A percentile compares a stretch with the other conserved stretches of the same genome.
Conservation (phyloP, 2,888 invertebrate genomes). For the Melangyna quadrimaculata region DNA sequence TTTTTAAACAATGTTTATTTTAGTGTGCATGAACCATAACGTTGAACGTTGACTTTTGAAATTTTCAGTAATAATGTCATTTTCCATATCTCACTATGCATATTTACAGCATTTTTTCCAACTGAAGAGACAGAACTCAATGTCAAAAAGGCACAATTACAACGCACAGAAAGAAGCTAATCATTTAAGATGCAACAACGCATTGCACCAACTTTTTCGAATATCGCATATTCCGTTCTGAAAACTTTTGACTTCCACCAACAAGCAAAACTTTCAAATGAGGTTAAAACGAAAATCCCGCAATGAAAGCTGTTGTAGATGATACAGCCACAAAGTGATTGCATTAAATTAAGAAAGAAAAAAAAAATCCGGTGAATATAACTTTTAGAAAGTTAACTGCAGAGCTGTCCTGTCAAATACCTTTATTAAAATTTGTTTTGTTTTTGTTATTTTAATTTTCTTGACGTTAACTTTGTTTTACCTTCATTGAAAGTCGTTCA, state of each 20-base stretch:
- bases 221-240: background rate
- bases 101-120: too few species aligned
- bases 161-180: too few species aligned
- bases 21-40: too few species aligned
- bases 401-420: background rate
- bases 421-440: background rate
- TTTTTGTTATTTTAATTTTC: background rate
- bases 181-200: background rate
- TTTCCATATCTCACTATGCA: too few species aligned
- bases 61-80: too few species aligned
- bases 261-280: background rate
- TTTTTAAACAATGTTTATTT: too few species aligned
- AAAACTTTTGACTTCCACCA: background rate
- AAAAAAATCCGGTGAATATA: background rate
- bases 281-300: background rate
- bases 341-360: background rate
- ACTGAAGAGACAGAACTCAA: too few species aligned
- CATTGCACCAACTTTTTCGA: background rate
- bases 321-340: background rate
- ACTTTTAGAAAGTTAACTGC: background rate
- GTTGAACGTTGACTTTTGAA: too few species aligned
- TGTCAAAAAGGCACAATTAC: too few species aligned
- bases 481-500: background rate
- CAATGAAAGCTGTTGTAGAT: background rate
- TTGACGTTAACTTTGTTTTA: background rate